phyloP scores from a whole-genome alignment of 2,113 vertebrate genomes.

The Dicerorhinus sumatrensis region DNA sequence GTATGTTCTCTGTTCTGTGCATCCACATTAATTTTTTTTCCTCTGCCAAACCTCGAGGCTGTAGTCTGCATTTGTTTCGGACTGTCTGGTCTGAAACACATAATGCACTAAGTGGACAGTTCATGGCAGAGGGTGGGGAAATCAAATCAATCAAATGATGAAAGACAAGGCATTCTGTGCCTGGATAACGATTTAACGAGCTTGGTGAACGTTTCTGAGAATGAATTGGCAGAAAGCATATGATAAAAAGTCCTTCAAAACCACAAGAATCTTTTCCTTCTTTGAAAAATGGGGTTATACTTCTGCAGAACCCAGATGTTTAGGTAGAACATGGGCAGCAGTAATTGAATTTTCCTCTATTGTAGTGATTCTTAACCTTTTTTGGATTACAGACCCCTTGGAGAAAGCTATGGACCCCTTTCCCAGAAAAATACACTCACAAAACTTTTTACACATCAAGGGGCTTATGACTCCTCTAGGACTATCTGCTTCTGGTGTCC shows the following conservation, averaged over 20 bases:
- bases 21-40: neutral
- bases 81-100: neutral
- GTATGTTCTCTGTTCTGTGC: neutral
- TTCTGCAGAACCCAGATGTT: neutral
- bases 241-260: neutral
- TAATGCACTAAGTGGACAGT: neutral
- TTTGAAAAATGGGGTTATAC: neutral
- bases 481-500: neutral
- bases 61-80: neutral
- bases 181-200: neutral
- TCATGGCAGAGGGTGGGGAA: neutral
- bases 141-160: neutral
- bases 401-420: neutral
- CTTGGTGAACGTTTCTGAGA: neutral
- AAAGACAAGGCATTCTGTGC: neutral
- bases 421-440: neutral
- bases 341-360: conserved; percentile 8
- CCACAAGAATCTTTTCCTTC: conserved; percentile 20
- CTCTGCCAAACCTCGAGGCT: neutral
- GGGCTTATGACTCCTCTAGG: neutral
- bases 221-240: neutral
- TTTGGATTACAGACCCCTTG: neutral
- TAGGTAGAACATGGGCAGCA: neutral
- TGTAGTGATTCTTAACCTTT: neutral
- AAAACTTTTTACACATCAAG: neutral